Conservation (phyloP, 2,797 vertebrate genomes). For the Tokudaia muenninki region DNA sequence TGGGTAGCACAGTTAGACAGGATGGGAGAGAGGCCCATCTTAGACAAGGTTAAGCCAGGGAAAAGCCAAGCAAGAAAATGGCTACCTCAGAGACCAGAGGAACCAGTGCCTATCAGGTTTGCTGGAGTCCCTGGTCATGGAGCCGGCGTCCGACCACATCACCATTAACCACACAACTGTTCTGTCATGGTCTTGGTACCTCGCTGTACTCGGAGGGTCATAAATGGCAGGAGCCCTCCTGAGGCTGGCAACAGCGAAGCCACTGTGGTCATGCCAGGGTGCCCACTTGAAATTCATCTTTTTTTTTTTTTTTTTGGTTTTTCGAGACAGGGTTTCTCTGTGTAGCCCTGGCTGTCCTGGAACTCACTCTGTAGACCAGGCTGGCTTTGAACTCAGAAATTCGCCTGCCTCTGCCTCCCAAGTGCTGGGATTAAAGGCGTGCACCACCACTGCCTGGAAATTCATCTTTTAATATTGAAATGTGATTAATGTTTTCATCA, state of each 20-base stretch:
- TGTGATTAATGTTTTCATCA: background rate
- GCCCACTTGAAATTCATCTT: background rate
- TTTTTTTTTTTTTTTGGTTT: too few relatives aligned
- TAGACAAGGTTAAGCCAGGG: background rate
- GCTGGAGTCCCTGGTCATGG: too few relatives aligned
- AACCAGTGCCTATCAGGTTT: accelerated
- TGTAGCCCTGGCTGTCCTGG: too few relatives aligned
- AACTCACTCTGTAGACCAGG: too few relatives aligned
- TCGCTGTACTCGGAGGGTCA: background rate
- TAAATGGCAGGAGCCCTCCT: background rate
- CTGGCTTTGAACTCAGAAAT: too few relatives aligned
- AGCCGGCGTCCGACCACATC: too few relatives aligned
- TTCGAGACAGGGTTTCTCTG: too few relatives aligned
- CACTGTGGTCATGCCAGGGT: background rate
- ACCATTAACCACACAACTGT: background rate
- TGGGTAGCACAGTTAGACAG: background rate
- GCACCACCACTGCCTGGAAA: too few relatives aligned
- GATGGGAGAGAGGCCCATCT: background rate
- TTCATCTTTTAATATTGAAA: background rate
- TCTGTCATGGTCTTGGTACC: background rate
- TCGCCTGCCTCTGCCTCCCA: too few relatives aligned
- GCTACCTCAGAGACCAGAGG: background rate
- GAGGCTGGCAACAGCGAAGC: background rate
- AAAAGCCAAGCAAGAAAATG: background rate
- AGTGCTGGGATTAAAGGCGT: too few relatives aligned